Evolutionary conservation across 2,888 invertebrate species (phyloP).

Genomic region (Platycheirus rosarum): DNA sequence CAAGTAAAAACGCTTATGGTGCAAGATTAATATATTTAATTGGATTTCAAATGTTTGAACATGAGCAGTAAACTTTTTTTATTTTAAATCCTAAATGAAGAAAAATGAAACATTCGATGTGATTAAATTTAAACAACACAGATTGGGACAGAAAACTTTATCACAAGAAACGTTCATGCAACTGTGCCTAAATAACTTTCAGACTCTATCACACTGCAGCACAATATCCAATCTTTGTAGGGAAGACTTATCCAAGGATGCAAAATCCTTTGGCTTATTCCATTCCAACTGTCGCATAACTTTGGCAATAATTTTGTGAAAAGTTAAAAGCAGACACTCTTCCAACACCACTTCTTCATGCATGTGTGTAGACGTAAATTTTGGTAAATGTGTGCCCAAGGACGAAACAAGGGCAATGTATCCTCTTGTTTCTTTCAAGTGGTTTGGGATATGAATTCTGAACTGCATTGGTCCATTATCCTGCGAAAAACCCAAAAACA

Average conservation of each 20-base stretch:
- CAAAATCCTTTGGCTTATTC: conserved; percentile 76
- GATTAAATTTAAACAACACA: no score
- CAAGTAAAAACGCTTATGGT: no score
- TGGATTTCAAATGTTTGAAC: no score
- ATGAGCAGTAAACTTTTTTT: no score
- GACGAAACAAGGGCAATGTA: conserved; percentile 30
- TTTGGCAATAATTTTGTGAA: conserved; percentile 78
- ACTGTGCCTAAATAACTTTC: conserved; percentile 3
- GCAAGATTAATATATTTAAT: no score
- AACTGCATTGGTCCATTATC: conserved; percentile 60
- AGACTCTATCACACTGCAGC: conserved; percentile 44
- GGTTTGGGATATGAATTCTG: no score
- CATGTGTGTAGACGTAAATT: conserved; percentile 56
- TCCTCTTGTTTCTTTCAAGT: conserved; percentile 40
- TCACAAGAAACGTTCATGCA: no score
- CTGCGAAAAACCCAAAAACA: conserved; percentile 43
- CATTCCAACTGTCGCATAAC: conserved; percentile 77
- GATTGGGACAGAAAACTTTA: no score
- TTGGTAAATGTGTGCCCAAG: conserved; percentile 29
- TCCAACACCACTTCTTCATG: conserved; percentile 27
- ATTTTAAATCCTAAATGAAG: no score
- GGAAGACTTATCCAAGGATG: conserved; percentile 53
- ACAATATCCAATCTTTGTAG: conserved; percentile 41
- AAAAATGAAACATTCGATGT: no score
- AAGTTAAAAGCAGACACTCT: conserved; percentile 43